phyloP scores from a whole-genome alignment of 1,140 invertebrate genomes.

The Cherax quadricarinatus region DNA sequence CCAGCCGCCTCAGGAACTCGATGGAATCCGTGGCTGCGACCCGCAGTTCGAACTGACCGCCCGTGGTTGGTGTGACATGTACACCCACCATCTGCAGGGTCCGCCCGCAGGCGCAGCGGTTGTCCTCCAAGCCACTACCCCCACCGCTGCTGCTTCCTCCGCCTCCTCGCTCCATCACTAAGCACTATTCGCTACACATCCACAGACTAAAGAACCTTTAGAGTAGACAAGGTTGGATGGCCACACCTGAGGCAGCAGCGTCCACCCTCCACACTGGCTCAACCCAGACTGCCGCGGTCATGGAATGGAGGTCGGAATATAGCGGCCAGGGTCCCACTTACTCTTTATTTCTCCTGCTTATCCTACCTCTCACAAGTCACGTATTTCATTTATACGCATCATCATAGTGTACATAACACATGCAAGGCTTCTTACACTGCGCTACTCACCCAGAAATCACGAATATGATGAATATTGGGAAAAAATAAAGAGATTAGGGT shows the following conservation, averaged over 20 bases:
- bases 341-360: slow-evolving; percentile 8
- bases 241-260: slow-evolving; percentile 20
- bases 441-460: neutral
- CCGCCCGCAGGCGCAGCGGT: slow-evolving; percentile 71
- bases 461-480: neutral
- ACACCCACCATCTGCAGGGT: slow-evolving; percentile 73
- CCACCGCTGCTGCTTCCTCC: slow-evolving; percentile 25
- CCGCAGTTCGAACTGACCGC: slow-evolving; percentile 90
- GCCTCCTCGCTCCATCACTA: slow-evolving; percentile 64
- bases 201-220: slow-evolving; percentile 40
- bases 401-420: neutral
- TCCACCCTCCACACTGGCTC: slow-evolving; percentile 46
- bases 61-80: slow-evolving; percentile 86
- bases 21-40: slow-evolving; percentile 88
- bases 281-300: slow-evolving; percentile 66
- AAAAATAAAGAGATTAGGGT: neutral
- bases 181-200: slow-evolving; percentile 31
- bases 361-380: too few species aligned
- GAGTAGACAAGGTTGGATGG: slow-evolving; percentile 26
- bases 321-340: slow-evolving; percentile 1
- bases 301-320: slow-evolving; percentile 61
- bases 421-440: neutral
- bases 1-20: slow-evolving; percentile 91
- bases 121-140: slow-evolving; percentile 46
- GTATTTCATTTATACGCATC: neutral